A percentile compares a stretch with the other conserved stretches of the same genome.
Conservation (phyloP, 2,113 vertebrate genomes). For the Capra hircus region DNA sequence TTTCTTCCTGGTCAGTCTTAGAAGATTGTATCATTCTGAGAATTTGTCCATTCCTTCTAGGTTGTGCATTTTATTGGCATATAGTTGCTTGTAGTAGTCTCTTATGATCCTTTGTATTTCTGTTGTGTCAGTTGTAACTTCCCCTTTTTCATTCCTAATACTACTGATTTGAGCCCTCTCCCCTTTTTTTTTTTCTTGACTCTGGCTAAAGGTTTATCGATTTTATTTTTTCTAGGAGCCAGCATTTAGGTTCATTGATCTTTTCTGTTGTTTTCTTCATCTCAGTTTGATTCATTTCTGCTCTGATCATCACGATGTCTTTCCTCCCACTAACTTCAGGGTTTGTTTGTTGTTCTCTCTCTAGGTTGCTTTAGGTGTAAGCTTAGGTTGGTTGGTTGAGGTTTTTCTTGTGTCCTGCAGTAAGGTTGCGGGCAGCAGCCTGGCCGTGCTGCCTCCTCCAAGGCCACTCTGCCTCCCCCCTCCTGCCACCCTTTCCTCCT, state of each 20-base stretch:
- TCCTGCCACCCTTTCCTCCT: background rate
- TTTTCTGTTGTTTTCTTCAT: background rate
- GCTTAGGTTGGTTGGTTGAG: background rate
- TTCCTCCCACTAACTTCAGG: background rate
- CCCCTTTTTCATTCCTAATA: background rate
- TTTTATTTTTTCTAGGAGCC: background rate
- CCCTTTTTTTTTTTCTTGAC: background rate
- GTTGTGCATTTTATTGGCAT: background rate
- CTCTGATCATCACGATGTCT: background rate
- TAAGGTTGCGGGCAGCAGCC: background rate
- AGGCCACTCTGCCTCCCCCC: background rate
- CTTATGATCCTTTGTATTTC: background rate
- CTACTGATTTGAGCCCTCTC: background rate
- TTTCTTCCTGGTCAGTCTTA: background rate
- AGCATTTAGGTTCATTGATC: background rate
- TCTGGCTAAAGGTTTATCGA: background rate
- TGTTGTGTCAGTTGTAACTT: background rate
- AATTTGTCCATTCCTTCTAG: background rate
- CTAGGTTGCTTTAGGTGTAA: background rate
- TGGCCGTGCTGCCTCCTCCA: background rate
- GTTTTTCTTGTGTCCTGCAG: background rate
- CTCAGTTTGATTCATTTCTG: background rate
- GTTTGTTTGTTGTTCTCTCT: background rate
- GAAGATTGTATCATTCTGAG: background rate
- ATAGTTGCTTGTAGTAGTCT: background rate